Evolutionary conservation across 2,888 invertebrate genomes (phyloP), one percentile per base, ranked within the genome.

Genomic region (Argynnis bischoffii): DNA sequence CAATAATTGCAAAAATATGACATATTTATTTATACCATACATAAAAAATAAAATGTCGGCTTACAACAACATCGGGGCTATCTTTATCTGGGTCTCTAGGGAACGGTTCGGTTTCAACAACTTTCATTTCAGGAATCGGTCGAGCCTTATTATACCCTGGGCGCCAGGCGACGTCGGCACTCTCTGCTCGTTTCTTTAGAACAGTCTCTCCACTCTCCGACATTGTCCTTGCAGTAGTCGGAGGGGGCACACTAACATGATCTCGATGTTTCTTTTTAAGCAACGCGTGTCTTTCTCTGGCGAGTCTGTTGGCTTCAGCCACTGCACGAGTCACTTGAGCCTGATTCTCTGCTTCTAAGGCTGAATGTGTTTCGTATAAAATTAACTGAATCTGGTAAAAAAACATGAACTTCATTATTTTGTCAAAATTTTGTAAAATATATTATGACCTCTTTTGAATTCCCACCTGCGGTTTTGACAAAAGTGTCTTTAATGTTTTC

Each of bases 321-420:
- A 96, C 93, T 0, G 95, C 95, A 54, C 94, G 93, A 0, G 94
- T 88, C 18, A 96, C 94, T 94, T 97, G 96, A 31, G 94, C 95
- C 54, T 93, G 93, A 74, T 97, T 97, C 84, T 97, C 97, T 0
- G 95, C 94, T 48, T 94, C 94, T 54, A 97, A 87, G 63, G 96
- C 94, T 0, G 97, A 97, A 86, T 97, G 97, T 0, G 96, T 97
- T 82, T 97, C 96, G 78, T 97, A 97, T 47, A 97, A 85, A 15
- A 97, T 94, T 71, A 97, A 93, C 80, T 97, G 97, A 31, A 97
- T 95, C 95, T 95, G 76, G 65, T 83, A 81, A 55, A 21, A 63
- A 63, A 59, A 69, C 48, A 50, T 46, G n/a, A 8, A 11, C 35
- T 11, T 41, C 11, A 41, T 41, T 11, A 41, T 11, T 0, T 11